phyloP scores from a whole-genome alignment of 1,140 invertebrate species.

The Drosophila sp. region DNA sequence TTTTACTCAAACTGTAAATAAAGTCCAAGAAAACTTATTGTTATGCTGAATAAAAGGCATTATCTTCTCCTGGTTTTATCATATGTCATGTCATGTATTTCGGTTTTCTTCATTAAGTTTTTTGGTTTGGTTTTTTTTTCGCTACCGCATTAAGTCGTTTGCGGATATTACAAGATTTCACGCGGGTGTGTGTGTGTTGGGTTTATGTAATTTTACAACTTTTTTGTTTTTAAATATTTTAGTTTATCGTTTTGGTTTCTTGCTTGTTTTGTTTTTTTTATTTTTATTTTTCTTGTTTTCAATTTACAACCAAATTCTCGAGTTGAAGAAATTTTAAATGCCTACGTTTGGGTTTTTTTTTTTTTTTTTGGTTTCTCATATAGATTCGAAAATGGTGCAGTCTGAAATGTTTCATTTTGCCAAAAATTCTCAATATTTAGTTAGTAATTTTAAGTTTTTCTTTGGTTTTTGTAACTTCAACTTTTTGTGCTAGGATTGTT shows the following conservation, averaged over 20 bases:
- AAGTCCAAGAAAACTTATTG: conserved; percentile 59
- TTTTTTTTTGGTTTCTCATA: conserved; percentile 6
- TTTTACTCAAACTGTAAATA: conserved; percentile 65
- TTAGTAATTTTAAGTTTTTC: conserved; percentile 16
- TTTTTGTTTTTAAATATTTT: conserved; percentile 37
- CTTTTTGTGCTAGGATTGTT: conserved; percentile 32
- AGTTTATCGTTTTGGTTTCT: conserved; percentile 50
- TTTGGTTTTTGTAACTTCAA: conserved; percentile 37
- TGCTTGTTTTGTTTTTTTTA: background rate
- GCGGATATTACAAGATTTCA: conserved; percentile 55
- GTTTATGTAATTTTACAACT: conserved; percentile 70
- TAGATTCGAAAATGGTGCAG: conserved; percentile 55
- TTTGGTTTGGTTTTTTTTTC: conserved; percentile 35
- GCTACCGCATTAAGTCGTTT: conserved; percentile 28
- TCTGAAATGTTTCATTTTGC: conserved; percentile 64
- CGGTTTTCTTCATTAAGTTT: conserved; percentile 24
- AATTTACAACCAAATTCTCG: conserved; percentile 65
- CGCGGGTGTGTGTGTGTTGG: conserved; percentile 24
- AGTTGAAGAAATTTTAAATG: conserved; percentile 64
- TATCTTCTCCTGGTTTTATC: conserved; percentile 42
- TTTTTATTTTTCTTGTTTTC: conserved; percentile 25
- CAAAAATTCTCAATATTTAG: conserved; percentile 48
- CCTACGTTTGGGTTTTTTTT: conserved; percentile 48
- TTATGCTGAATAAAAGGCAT: conserved; percentile 48
- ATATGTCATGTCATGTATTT: conserved; percentile 74